Conservation (phyloP, 2,888 invertebrate species). For the Neuroscelio doddi region DNA sequence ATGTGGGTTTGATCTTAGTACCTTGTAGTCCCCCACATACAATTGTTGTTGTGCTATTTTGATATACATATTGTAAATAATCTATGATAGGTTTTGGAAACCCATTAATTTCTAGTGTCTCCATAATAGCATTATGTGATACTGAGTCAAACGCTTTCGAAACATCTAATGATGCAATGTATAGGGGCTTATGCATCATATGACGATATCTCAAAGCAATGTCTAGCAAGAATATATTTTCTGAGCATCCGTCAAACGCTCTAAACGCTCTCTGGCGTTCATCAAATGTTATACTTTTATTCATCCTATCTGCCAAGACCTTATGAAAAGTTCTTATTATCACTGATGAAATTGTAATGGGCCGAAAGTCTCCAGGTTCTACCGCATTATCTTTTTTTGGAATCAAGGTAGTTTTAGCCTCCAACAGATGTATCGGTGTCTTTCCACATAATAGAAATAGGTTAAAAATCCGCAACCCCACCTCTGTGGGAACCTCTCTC, state of each 20-base stretch:
- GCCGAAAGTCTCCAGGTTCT: slow-evolving; percentile 9
- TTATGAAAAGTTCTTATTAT: slow-evolving; percentile 30
- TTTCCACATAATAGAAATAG: slow-evolving; percentile 5
- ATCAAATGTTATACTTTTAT: slow-evolving; percentile 16
- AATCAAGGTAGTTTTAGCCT: slow-evolving; percentile 18
- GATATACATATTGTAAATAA: not conserved
- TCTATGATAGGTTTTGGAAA: not conserved
- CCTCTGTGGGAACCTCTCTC: slow-evolving; percentile 31
- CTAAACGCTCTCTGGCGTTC: slow-evolving; percentile 43
- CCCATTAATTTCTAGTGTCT: not conserved
- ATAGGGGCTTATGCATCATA: not conserved
- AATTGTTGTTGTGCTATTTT: not conserved
- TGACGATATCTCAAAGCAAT: not conserved
- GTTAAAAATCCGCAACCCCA: slow-evolving; percentile 10
- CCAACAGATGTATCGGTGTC: slow-evolving; percentile 54
- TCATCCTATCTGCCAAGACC: slow-evolving; percentile 35
- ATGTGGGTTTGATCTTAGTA: slow-evolving; percentile 17
- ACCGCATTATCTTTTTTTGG: slow-evolving; percentile 7
- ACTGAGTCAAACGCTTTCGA: slow-evolving; percentile 3
- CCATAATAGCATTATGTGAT: not conserved
- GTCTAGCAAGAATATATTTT: slow-evolving; percentile 38
- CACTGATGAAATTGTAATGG: slow-evolving; percentile 17
- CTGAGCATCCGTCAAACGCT: slow-evolving; percentile 43
- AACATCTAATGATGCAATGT: not conserved
- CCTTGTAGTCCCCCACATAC: not conserved